phyloP scores from a whole-genome alignment of 2,888 invertebrate species.

The Cheilosia impressa region DNA sequence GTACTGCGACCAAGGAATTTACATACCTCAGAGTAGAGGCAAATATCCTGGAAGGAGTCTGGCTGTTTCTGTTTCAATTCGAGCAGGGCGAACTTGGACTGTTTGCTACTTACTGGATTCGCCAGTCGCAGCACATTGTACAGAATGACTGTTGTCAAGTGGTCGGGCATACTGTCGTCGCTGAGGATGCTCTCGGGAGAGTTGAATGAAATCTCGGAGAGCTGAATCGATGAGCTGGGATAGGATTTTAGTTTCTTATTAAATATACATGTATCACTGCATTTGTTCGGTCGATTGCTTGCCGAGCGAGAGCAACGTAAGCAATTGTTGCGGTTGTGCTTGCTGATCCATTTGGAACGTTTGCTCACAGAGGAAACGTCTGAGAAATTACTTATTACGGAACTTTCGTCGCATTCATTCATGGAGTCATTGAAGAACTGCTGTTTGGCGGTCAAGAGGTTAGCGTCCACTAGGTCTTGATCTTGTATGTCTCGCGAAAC shows the following conservation, averaged over 20 bases:
- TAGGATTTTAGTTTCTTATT: constrained; percentile 74
- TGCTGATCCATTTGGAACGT: constrained; percentile 81
- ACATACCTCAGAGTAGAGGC: constrained; percentile 96
- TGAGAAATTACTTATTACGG: constrained; percentile 83
- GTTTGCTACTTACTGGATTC: constrained; percentile 91
- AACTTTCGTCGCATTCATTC: constrained; percentile 82
- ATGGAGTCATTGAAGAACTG: constrained; percentile 82
- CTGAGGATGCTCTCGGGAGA: constrained; percentile 83
- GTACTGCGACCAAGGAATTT: constrained; percentile 90
- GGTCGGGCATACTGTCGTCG: constrained; percentile 82
- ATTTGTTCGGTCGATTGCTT: constrained; percentile 78
- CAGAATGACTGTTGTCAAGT: constrained; percentile 85
- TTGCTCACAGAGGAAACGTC: constrained; percentile 83
- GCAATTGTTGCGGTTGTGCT: constrained; percentile 82
- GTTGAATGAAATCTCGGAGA: constrained; percentile 82
- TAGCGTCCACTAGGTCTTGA: constrained; percentile 81
- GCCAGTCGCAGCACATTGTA: constrained; percentile 90
- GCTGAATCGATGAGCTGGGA: constrained; percentile 78
- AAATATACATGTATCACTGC: constrained; percentile 77
- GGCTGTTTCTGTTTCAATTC: constrained; percentile 90
- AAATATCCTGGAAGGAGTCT: constrained; percentile 91
- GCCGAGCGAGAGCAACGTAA: constrained; percentile 81
- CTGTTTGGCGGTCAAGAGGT: constrained; percentile 80
- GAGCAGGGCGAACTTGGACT: constrained; percentile 92
- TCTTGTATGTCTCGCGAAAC: constrained; percentile 83